Evolutionary conservation across 35 echinoderm and acorn worm genomes (phyloP), one percentile per base, ranked within the genome.

Genomic region (Lytechinus variegatus): DNA sequence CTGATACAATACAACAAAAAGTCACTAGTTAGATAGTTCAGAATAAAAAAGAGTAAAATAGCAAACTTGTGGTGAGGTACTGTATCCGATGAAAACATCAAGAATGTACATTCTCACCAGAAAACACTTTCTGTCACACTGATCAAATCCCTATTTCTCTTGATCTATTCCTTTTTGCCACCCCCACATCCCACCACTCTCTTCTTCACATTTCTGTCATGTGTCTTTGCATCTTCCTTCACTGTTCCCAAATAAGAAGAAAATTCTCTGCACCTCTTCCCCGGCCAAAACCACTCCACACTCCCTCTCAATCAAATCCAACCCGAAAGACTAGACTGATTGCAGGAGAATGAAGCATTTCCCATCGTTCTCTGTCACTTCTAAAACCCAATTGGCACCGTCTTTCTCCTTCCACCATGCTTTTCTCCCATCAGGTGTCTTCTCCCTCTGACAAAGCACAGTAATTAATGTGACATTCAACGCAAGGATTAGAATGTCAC

Each of bases 401-500:
- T 79, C 66, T 24, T n/a, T 79, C 66, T 79, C 66, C 66, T 79
- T 16, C 66, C n/a, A 1, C n/a, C 16, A 16, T 24, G 19, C n/a
- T 24, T 21, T 79, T 24, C 19, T 24, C 19, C 6, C 19, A 79
- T 16, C 6, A 24, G 66, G 3, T 8, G 3, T 79, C 61, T 71
- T 71, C 66, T 24, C n/a, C 66, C 3, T 79, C 19, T 21, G 61
- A 79, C 66, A 79, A 79, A 79, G 66, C 66, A 16, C 66, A 1
- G 66, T 79, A 79, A 79, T 79, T 16, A 79, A 79, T 79, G 66
- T 79, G 66, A 79, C 66, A 79, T 79, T 79, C 66, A 79, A 24
- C 21, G 66, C 66, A 19, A 79, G 66, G 66, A 79, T 79, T 79
- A 79, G 21, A 79, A 79, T 24, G 66, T 79, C 66, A 24, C 66